These are phyloP conservation scores for Beris morrisii DNA, from an alignment of 2,888 invertebrate genomes.

Conservation along the genomic window DNA sequence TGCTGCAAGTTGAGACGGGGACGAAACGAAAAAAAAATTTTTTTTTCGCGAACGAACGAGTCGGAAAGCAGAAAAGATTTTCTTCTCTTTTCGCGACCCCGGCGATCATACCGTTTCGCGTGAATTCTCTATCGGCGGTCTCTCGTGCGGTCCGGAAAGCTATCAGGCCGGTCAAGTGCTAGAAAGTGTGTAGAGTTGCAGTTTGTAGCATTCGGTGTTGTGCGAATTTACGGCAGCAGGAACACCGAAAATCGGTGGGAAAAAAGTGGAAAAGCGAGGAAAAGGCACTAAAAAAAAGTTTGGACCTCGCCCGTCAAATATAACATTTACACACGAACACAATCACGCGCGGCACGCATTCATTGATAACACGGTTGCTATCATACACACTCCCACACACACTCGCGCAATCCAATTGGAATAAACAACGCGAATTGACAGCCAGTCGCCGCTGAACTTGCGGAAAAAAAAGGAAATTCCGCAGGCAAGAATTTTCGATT, in stretches of 20 bases:
- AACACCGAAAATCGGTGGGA: conserved; percentile 9
- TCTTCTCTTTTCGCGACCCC: too few relatives aligned
- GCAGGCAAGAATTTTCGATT: too few relatives aligned
- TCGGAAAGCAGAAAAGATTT: background rate
- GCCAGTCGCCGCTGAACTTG: background rate
- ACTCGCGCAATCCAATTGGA: conserved; percentile 28
- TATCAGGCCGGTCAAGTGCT: conserved; percentile 2
- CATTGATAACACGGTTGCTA: conserved; percentile 42
- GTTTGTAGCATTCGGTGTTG: background rate
- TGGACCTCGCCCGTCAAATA: conserved; percentile 54
- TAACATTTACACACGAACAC: conserved; percentile 38
- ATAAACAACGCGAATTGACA: conserved; percentile 31
- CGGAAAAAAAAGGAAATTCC: too few relatives aligned
- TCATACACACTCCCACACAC: conserved; percentile 24
- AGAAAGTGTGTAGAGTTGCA: background rate
- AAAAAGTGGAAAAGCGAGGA: conserved; percentile 24
- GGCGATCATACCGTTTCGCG: background rate
- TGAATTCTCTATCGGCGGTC: background rate
- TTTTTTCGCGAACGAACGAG: conserved; percentile 15
- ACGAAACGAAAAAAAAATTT: conserved; percentile 13
- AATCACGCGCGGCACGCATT: conserved; percentile 40
- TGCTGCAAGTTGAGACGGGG: conserved; percentile 32
- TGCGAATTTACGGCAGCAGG: conserved; percentile 6
- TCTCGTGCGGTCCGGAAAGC: background rate
- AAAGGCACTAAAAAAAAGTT: conserved; percentile 34